phyloP scores from a whole-genome alignment of 2,888 invertebrate species.

The Pterobdella sp. region DNA sequence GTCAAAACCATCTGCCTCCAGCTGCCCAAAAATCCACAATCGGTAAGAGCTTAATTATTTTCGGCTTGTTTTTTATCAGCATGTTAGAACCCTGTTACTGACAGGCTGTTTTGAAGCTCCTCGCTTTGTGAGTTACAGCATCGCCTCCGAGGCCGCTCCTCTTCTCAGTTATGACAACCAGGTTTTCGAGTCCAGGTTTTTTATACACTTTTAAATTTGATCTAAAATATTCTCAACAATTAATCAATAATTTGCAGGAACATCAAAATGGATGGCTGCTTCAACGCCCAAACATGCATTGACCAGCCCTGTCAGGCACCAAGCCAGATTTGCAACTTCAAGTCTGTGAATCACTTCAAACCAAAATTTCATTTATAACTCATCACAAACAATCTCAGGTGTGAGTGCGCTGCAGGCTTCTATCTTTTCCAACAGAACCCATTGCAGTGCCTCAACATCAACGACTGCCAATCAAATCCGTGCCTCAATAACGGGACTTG shows the following conservation, averaged over 20 bases:
- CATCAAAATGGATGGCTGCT: constrained; percentile 32
- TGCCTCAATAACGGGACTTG: constrained; percentile 60
- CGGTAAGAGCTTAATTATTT: neutral
- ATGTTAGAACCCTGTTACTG: too few species aligned
- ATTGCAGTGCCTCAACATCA: constrained; percentile 34
- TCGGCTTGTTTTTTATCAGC: too few species aligned
- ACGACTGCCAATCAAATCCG: constrained; percentile 36
- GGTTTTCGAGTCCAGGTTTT: constrained; percentile 11
- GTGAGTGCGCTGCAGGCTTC: constrained; percentile 36
- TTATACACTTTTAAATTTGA: neutral
- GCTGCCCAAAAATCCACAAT: constrained; percentile 31
- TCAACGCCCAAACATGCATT: constrained; percentile 31
- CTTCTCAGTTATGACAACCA: constrained; percentile 36
- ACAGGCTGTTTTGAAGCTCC: constrained; percentile 38
- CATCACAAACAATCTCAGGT: constrained; percentile 23
- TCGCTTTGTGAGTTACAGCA: constrained; percentile 36
- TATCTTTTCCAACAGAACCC: constrained; percentile 20
- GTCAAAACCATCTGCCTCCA: neutral
- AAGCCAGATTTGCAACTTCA: constrained; percentile 33
- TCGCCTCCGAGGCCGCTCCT: constrained; percentile 36
- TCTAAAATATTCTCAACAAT: constrained; percentile 3
- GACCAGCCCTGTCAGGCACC: constrained; percentile 33
- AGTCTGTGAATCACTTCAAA: neutral
- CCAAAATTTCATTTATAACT: neutral
- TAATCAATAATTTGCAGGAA: constrained; percentile 25